Conservation (phyloP, 2,888 invertebrate genomes). For the Nymphalis polychloros region DNA sequence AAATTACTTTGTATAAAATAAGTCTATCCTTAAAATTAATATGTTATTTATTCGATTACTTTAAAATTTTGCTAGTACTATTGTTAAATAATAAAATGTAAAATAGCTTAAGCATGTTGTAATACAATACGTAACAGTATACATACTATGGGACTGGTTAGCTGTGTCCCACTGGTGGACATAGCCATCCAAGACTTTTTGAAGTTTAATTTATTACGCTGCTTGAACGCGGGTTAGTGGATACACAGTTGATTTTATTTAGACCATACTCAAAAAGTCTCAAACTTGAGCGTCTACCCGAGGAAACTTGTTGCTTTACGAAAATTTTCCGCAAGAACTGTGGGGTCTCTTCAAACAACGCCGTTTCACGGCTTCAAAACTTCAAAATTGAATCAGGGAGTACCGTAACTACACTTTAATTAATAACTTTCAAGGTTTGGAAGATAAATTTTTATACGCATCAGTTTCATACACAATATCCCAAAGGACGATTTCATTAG, state of each 20-base stretch:
- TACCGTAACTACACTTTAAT: conserved; percentile 35
- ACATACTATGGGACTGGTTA: no score
- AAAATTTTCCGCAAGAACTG: conserved; percentile 26
- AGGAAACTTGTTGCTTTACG: conserved; percentile 38
- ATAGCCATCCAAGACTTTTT: no score
- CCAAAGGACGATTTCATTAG: not conserved
- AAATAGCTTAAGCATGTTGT: no score
- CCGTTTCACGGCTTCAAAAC: conserved; percentile 41
- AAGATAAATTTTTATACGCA: not conserved
- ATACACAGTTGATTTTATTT: not conserved
- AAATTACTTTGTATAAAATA: no score
- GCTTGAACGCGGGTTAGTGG: no score
- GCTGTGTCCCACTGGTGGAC: no score
- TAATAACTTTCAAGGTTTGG: conserved; percentile 17
- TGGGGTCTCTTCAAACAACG: conserved; percentile 35
- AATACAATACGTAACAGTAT: no score
- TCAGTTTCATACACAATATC: not conserved
- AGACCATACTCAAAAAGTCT: not conserved
- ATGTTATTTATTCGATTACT: no score
- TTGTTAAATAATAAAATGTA: no score
- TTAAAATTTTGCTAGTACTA: no score
- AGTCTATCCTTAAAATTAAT: no score
- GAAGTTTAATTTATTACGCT: no score
- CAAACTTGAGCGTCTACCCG: conserved; percentile 29
- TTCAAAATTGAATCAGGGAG: conserved; percentile 41